Evolutionary conservation across 2,797 vertebrate genomes (phyloP), one percentile per base, ranked within the genome.

Genomic region (Bucorvus abyssinicus): DNA sequence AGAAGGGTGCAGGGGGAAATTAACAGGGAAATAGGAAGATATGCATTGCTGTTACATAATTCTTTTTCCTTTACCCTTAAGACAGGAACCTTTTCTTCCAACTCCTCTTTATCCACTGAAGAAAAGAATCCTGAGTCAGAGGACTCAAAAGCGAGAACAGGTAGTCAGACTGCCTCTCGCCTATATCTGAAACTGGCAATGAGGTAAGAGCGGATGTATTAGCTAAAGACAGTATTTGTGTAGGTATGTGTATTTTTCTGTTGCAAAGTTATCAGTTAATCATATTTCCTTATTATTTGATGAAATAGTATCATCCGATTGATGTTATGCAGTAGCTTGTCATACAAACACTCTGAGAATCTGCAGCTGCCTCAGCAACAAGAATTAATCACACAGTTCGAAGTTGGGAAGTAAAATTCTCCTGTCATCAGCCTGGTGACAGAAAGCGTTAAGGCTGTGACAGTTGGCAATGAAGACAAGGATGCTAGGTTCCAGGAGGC

Each of bases 361-460:
- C 50, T 82, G 47, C 22, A 77, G 81, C 34, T 78, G 29, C 52
- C 34, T 38, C 34, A 73, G 32, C 36, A 82, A 22, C 21, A 30
- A 53, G 60, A 45, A 80, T 85, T 89, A 84, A 82, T 75, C 80
- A 93, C 45, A 67, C 17, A 80, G 17, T 49, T 78, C 47, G 42
- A 63, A 88, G 45, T 1, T 18, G 1, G n/a, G 56, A 30, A 89
- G 12, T 59, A 78, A 93, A 94, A 45, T 40, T 89, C 38, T 94
- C 29, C 13, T 79, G 23, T 69, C 34, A 78, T 93, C 55, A 89
- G 22, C 36, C 34, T 14, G 15, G 29, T 94, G 56, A 88, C 71
- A 94, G 49, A 88, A 93, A 81, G 10, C 12, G 32, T 75, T 80
- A 84, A 93, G 81, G 40, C 38, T 91, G 55, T 74, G 68, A 94